These are phyloP conservation scores for Dicentrarchus labrax DNA, from an alignment of 2,113 vertebrate genomes.

Conservation along the genomic window DNA sequence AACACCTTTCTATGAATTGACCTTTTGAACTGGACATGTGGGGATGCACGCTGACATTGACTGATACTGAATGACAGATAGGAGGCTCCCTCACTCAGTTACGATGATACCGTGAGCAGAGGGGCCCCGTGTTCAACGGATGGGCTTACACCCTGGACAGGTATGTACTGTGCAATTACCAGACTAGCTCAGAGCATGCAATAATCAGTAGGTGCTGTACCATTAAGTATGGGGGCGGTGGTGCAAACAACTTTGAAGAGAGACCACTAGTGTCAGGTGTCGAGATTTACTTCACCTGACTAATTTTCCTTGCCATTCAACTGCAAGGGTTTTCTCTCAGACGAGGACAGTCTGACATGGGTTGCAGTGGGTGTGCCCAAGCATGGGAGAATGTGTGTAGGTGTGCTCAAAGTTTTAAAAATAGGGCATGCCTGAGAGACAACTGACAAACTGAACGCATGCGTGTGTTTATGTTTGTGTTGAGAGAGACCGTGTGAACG, in stretches of 20 bases:
- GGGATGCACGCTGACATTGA: conserved; percentile 15
- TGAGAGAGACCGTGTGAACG: conserved; percentile 66
- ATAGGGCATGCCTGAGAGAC: conserved; percentile 69
- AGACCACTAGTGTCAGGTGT: conserved; percentile 69
- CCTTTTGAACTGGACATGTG: not conserved
- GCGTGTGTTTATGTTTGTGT: conserved; percentile 62
- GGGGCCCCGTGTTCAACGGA: conserved; percentile 62
- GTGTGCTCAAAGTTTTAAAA: conserved; percentile 76
- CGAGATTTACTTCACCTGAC: conserved; percentile 63
- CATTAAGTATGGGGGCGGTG: conserved; percentile 66
- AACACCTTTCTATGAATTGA: conserved; percentile 15
- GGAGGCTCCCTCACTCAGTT: conserved; percentile 31
- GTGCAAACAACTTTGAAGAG: conserved; percentile 67
- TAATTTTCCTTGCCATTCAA: conserved; percentile 41
- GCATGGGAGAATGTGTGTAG: conserved; percentile 80
- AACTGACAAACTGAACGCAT: conserved; percentile 55
- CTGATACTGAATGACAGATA: conserved; percentile 46
- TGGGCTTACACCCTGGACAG: conserved; percentile 80
- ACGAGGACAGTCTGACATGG: conserved; percentile 24
- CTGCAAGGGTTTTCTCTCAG: conserved; percentile 29
- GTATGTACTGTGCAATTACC: conserved; percentile 82
- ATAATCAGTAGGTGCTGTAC: conserved; percentile 76
- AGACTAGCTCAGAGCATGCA: conserved; percentile 69
- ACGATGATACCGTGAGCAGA: conserved; percentile 48
- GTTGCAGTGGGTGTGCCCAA: conserved; percentile 67